phyloP scores from a whole-genome alignment of 53 echinoderm and acorn worm genomes.

The Arbacia lixula region DNA sequence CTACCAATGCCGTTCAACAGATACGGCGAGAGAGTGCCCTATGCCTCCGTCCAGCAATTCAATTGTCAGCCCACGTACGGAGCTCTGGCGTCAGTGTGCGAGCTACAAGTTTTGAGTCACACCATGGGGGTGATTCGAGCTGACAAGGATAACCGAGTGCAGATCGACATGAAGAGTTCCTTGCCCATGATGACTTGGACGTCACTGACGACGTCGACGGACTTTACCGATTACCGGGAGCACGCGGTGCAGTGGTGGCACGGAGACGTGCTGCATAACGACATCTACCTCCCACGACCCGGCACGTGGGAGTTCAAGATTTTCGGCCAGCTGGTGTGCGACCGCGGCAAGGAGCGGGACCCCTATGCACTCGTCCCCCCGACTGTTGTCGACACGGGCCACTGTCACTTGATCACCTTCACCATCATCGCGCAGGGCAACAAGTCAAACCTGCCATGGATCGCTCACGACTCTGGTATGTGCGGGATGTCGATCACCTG shows the following conservation, averaged over 20 bases:
- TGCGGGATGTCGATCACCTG: conserved; percentile 17
- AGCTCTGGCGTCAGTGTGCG: conserved; percentile 22
- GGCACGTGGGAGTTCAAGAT: conserved; percentile 40
- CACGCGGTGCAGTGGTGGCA: conserved; percentile 53
- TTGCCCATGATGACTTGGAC: conserved; percentile 40
- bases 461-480: conserved; percentile 34
- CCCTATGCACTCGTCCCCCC: conserved; percentile 1
- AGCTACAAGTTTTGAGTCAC: conserved; percentile 4
- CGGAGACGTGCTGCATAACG: conserved; percentile 16
- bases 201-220: conserved; percentile 5
- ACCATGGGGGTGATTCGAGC: conserved; percentile 15
- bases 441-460: neutral
- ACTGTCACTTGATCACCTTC: conserved; percentile 36
- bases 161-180: neutral
- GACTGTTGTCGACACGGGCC: conserved; percentile 39
- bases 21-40: conserved; percentile 24
- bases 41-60: conserved; percentile 18
- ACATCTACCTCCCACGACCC: neutral
- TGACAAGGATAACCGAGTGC: conserved; percentile 22
- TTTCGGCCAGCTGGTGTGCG: conserved; percentile 34
- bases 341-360: conserved; percentile 18
- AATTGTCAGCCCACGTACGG: conserved; percentile 28
- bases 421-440: conserved; percentile 26
- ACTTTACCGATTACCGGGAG: conserved; percentile 21
- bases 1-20: conserved; percentile 25